These are phyloP conservation scores for Elanus axillaris DNA, from an alignment of 2,113 vertebrate genomes.

Conservation along the genomic window DNA sequence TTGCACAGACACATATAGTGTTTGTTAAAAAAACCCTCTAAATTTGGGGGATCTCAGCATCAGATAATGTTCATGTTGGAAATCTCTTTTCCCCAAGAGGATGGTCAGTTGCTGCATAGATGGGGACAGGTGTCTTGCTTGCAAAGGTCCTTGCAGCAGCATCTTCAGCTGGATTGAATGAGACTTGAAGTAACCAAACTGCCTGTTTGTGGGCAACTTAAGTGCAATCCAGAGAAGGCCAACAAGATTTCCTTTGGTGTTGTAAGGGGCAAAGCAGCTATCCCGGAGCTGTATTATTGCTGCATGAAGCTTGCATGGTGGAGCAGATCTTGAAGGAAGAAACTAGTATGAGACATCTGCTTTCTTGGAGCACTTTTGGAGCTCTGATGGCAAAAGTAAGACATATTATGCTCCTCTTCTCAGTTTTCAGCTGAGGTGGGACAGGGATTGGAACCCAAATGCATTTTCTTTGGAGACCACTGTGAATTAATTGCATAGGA, in stretches of 20 bases:
- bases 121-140: accelerated
- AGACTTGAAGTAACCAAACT: neutral
- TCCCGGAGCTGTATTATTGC: neutral
- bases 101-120: neutral
- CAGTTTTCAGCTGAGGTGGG: neutral
- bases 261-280: neutral
- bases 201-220: accelerated
- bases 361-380: neutral
- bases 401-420: neutral
- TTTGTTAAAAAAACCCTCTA: accelerated
- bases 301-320: neutral
- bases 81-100: neutral
- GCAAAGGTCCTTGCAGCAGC: neutral
- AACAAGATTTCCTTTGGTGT: neutral
- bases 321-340: neutral
- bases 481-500: neutral
- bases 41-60: neutral
- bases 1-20: accelerated
- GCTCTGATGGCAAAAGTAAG: neutral
- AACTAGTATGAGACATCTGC: neutral
- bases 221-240: neutral
- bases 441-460: neutral
- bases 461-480: neutral
- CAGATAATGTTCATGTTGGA: neutral
- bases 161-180: neutral